Evolutionary conservation across 2,113 vertebrate genomes (phyloP).

Genomic region (Callithrix jacchus): DNA sequence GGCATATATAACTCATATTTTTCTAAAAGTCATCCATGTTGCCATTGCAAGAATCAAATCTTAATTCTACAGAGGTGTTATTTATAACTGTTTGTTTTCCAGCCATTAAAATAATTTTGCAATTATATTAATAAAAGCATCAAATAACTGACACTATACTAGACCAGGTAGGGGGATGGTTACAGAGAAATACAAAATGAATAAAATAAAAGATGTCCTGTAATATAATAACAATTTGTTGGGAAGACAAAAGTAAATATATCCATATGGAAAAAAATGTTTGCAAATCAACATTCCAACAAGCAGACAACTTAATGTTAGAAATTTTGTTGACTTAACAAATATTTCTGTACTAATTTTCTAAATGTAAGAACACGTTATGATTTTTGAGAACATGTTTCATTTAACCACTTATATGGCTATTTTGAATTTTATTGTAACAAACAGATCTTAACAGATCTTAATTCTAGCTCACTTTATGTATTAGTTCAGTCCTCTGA

Average conservation of each 20-base stretch:
- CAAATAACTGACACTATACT: not conserved
- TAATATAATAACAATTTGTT: not conserved
- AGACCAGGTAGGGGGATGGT: fast-evolving
- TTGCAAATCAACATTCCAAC: not conserved
- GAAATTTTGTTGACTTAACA: not conserved
- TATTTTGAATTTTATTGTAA: not conserved
- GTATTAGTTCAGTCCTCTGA: not conserved
- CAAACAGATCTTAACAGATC: not conserved
- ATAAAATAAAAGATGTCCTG: not conserved
- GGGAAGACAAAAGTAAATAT: not conserved
- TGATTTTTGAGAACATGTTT: not conserved
- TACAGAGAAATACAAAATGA: not conserved
- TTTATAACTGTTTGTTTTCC: not conserved
- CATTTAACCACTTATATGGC: not conserved
- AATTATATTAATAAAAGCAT: not conserved
- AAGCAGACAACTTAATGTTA: not conserved
- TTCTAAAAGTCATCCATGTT: not conserved
- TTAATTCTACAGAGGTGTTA: not conserved
- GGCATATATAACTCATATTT: not conserved
- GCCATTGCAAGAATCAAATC: not conserved
- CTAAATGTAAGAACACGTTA: not conserved
- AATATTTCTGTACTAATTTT: not conserved
- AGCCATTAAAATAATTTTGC: not conserved
- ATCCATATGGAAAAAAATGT: not conserved
- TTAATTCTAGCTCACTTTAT: not conserved